Evolutionary conservation across 2,797 vertebrate genomes (phyloP).

Genomic region (Schizopygopsis pylzovi): DNA sequence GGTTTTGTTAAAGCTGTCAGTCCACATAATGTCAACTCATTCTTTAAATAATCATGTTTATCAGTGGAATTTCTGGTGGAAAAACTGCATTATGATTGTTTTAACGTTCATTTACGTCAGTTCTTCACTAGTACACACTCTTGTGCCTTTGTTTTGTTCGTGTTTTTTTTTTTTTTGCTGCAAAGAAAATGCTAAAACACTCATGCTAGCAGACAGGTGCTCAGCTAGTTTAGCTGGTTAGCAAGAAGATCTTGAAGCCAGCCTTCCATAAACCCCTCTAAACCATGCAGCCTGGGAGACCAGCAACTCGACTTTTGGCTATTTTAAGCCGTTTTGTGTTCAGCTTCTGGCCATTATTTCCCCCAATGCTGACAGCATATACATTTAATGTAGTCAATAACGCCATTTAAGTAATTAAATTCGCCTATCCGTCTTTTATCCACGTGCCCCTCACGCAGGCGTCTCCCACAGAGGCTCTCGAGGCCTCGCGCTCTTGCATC

Average conservation of each 20-base stretch:
- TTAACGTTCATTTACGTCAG: not conserved
- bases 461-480: not conserved
- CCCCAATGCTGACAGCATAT: not conserved
- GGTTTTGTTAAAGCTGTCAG: not conserved
- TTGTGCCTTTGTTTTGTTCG: not conserved
- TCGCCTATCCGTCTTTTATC: not conserved
- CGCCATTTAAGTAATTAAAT: slow-evolving; percentile 15
- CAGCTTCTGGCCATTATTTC: not conserved
- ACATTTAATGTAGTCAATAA: not conserved
- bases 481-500: slow-evolving; percentile 66
- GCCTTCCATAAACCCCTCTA: not conserved
- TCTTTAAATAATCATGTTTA: not conserved
- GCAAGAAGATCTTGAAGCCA: not conserved
- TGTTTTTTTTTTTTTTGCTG: not conserved
- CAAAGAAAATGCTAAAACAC: not conserved
- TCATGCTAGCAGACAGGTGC: not conserved
- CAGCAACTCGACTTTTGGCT: not conserved
- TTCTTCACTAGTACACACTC: not conserved
- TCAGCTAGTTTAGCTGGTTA: not conserved
- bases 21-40: not conserved
- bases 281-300: not conserved
- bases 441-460: slow-evolving; percentile 10
- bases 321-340: not conserved
- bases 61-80: not conserved
- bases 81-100: not conserved